Percentiles rank a stretch among this genome's conserved stretches.
phyloP scores from a whole-genome alignment of 2,888 invertebrate genomes.

The Hyppa rectilinea region DNA sequence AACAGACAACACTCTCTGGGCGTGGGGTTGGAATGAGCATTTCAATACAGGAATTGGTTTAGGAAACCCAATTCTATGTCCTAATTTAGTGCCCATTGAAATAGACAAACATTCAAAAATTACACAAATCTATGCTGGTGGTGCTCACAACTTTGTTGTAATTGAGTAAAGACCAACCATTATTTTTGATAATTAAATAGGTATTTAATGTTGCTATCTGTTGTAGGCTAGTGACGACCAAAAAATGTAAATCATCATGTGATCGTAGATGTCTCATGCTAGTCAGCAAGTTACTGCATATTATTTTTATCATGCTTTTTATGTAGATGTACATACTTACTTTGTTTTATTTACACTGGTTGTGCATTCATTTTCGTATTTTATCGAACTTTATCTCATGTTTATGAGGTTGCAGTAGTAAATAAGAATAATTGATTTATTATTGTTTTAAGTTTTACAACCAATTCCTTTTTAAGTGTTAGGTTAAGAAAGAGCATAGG shows the following conservation, averaged over 20 bases:
- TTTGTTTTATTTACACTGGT: constrained; percentile 2
- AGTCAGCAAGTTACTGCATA: constrained; percentile 28
- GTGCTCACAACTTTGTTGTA: constrained; percentile 86
- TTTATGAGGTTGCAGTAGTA: background rate
- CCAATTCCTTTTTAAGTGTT: background rate
- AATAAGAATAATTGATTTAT: background rate
- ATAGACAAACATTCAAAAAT: constrained; percentile 67
- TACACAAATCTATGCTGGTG: constrained; percentile 82
- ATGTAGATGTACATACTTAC: background rate
- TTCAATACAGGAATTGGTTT: constrained; percentile 94
- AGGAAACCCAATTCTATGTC: constrained; percentile 74
- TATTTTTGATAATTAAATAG: constrained; percentile 18
- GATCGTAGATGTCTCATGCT: constrained; percentile 32
- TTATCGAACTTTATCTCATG: background rate
- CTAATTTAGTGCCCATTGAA: constrained; percentile 78
- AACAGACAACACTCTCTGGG: constrained; percentile 92
- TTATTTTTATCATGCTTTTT: constrained; percentile 3
- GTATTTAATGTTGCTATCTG: constrained; percentile 18
- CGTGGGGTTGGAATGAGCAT: constrained; percentile 98
- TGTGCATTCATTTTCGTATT: background rate
- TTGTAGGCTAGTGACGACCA: constrained; percentile 21
- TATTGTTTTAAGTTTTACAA: background rate
- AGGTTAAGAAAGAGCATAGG: too few species aligned
- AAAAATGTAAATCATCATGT: constrained; percentile 14
- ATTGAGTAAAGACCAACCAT: constrained; percentile 68